Evolutionary conservation across 2,888 invertebrate species (phyloP).

Genomic region (Diadegma fenestrale): DNA sequence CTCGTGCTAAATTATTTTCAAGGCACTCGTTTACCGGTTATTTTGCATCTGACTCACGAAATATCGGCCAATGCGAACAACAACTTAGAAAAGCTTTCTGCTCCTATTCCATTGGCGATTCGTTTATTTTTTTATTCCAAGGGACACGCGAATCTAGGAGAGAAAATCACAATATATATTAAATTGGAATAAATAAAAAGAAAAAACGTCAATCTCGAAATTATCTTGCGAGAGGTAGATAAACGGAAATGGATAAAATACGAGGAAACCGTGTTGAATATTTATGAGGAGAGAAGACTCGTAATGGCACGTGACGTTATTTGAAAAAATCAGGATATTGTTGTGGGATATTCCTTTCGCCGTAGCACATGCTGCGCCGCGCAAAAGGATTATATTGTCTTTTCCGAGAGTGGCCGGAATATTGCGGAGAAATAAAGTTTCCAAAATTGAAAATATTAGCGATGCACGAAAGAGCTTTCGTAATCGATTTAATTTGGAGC

Average conservation of each 20-base stretch:
- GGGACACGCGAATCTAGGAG: too few relatives aligned
- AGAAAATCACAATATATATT: not conserved
- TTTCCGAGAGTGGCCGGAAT: not conserved
- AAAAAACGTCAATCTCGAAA: not conserved
- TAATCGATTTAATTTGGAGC: not conserved
- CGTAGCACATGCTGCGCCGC: slow-evolving; percentile 4
- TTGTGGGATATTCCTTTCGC: not conserved
- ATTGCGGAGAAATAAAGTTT: not conserved
- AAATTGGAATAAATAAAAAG: not conserved
- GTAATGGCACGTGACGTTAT: slow-evolving; percentile 11
- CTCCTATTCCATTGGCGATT: not conserved
- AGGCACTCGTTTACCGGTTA: not conserved
- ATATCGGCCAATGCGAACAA: not conserved
- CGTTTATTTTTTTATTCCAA: not conserved
- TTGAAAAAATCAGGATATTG: slow-evolving; percentile 4
- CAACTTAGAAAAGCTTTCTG: not conserved
- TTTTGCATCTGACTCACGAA: not conserved
- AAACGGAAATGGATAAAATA: not conserved
- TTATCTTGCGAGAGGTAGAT: not conserved
- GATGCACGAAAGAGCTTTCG: not conserved
- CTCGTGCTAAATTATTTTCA: not conserved
- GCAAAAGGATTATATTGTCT: slow-evolving; percentile 3
- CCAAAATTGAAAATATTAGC: not conserved
- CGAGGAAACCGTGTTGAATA: not conserved
- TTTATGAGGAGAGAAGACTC: not conserved